These are phyloP conservation scores for Mustela lutreola DNA, from an alignment of 2,113 vertebrate species.

Conservation along the genomic window DNA sequence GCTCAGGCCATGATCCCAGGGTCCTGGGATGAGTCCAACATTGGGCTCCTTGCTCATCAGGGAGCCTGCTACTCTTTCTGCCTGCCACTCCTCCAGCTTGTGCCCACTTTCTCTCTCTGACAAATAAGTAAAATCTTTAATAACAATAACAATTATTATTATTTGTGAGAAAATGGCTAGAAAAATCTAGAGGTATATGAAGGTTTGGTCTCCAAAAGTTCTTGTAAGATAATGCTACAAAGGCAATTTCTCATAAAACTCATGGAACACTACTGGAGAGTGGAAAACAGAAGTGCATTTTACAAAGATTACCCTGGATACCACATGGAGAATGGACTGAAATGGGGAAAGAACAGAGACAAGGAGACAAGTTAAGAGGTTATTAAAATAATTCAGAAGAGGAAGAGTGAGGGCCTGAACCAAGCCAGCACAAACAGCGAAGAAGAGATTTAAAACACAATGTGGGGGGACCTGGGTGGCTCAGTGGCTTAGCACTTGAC, in stretches of 20 bases:
- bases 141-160: background rate
- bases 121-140: background rate
- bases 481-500: background rate
- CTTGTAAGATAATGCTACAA: background rate
- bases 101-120: background rate
- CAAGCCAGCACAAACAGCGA: background rate
- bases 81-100: background rate
- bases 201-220: background rate
- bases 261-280: background rate
- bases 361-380: background rate
- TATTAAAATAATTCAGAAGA: background rate
- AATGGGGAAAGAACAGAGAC: background rate
- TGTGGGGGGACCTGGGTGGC: background rate
- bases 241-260: background rate
- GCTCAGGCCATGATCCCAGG: background rate
- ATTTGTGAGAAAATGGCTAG: constrained; percentile 10
- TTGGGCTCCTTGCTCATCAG: background rate
- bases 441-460: background rate
- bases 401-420: background rate
- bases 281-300: background rate
- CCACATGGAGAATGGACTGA: background rate
- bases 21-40: background rate
- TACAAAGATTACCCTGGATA: background rate
- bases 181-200: background rate
- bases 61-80: background rate